These are phyloP conservation scores for Tretioscincus oriximinensis DNA, from an alignment of 2,113 vertebrate genomes.

Conservation along the genomic window DNA sequence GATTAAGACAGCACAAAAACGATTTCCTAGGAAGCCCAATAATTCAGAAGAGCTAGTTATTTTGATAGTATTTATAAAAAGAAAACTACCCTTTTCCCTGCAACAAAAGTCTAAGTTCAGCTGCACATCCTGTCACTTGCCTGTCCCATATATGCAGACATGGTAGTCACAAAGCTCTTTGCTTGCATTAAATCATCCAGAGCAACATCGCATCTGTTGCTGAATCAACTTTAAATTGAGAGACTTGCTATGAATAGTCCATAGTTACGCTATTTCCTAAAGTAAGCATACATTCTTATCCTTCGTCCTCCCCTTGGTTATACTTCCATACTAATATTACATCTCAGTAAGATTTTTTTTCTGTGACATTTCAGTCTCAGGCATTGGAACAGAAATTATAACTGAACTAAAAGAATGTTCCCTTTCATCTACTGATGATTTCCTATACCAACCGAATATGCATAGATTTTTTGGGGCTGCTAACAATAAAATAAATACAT, in stretches of 20 bases:
- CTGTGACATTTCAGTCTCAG: background rate
- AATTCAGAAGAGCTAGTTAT: accelerated
- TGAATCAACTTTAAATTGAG: background rate
- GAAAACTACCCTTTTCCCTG: accelerated
- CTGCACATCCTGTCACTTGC: constrained; percentile 2
- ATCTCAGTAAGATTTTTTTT: background rate
- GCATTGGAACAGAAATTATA: background rate
- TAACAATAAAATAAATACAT: background rate
- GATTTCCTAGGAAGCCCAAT: background rate
- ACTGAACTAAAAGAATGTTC: background rate
- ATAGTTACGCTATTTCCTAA: background rate
- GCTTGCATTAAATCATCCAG: background rate
- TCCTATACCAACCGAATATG: too few species aligned
- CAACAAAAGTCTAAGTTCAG: background rate
- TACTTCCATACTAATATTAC: background rate
- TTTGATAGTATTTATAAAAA: background rate
- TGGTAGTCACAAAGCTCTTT: background rate
- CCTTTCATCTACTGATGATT: too few species aligned
- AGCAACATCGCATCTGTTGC: background rate
- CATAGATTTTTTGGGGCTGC: too few species aligned
- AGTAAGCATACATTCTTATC: background rate
- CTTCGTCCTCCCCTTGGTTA: background rate
- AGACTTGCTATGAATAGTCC: background rate
- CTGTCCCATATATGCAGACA: background rate
- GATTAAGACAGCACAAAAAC: accelerated